These are phyloP conservation scores for Apamea epomidion DNA, from an alignment of 2,888 invertebrate species.

Conservation along the genomic window DNA sequence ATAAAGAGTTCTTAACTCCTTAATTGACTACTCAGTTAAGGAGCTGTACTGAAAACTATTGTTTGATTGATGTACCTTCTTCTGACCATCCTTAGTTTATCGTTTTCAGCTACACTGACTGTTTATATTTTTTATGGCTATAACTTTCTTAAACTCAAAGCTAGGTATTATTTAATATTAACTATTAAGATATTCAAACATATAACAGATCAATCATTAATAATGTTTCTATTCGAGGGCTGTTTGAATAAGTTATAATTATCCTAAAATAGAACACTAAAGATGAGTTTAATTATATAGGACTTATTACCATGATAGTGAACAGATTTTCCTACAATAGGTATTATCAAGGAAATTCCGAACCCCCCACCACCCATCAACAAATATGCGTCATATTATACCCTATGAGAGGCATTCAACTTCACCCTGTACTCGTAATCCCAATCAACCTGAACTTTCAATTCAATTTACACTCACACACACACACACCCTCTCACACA, in stretches of 20 bases:
- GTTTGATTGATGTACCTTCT: neutral
- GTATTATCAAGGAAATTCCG: neutral
- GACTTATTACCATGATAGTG: neutral
- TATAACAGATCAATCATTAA: neutral
- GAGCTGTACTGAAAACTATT: too few relatives aligned
- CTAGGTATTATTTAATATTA: neutral
- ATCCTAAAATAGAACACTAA: neutral
- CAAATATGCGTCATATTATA: neutral
- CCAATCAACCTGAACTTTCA: too few relatives aligned
- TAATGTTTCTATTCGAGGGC: neutral
- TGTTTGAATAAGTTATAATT: neutral
- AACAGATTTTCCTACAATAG: neutral
- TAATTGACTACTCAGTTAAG: too few relatives aligned
- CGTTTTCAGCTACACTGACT: neutral
- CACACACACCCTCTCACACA: too few relatives aligned
- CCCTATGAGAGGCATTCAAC: too few relatives aligned
- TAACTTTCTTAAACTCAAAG: neutral
- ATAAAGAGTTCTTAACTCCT: neutral
- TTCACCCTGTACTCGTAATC: too few relatives aligned
- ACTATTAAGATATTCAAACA: neutral
- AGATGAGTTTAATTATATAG: neutral
- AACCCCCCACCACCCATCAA: neutral
- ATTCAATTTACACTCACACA: too few relatives aligned
- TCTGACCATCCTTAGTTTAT: neutral
- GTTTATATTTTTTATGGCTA: neutral